Evolutionary conservation across 2,888 invertebrate species (phyloP).

Genomic region (Agrochola lota): DNA sequence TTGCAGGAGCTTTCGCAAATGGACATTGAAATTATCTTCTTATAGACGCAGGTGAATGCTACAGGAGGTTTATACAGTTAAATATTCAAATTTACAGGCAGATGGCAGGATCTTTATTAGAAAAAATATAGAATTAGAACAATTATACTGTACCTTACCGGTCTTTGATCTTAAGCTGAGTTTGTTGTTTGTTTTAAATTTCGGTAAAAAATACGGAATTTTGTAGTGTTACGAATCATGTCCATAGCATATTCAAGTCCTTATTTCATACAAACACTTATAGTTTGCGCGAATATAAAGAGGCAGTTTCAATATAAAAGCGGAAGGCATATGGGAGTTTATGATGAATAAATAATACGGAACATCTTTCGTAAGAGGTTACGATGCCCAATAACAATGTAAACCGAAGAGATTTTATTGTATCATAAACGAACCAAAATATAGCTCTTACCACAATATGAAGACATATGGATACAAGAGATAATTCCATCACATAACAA

Average conservation of each 20-base stretch:
- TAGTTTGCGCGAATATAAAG: conserved; percentile 16
- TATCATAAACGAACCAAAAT: conserved; percentile 46
- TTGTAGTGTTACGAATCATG: not conserved
- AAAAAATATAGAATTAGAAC: conserved; percentile 48
- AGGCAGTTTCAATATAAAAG: conserved; percentile 39
- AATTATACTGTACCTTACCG: not conserved
- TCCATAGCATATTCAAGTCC: not conserved
- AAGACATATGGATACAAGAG: conserved; percentile 9
- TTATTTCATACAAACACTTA: conserved; percentile 2
- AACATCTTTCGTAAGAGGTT: conserved; percentile 33
- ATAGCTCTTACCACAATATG: conserved; percentile 18
- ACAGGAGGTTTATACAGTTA: conserved; percentile 35
- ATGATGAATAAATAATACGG: conserved; percentile 42
- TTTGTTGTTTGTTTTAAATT: not conserved
- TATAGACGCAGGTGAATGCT: conserved; percentile 62
- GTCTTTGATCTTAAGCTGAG: not conserved
- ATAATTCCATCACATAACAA: conserved; percentile 31
- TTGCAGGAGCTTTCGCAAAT: conserved; percentile 56
- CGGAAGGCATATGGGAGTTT: conserved; percentile 40
- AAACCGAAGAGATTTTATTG: conserved; percentile 39
- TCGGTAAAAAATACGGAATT: not conserved
- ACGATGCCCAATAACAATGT: conserved; percentile 44
- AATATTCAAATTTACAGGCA: conserved; percentile 55
- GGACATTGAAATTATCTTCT: conserved; percentile 64
- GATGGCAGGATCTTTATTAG: conserved; percentile 62